Evolutionary conservation across 2,888 invertebrate genomes (phyloP).

Genomic region (Agrilus mali): DNA sequence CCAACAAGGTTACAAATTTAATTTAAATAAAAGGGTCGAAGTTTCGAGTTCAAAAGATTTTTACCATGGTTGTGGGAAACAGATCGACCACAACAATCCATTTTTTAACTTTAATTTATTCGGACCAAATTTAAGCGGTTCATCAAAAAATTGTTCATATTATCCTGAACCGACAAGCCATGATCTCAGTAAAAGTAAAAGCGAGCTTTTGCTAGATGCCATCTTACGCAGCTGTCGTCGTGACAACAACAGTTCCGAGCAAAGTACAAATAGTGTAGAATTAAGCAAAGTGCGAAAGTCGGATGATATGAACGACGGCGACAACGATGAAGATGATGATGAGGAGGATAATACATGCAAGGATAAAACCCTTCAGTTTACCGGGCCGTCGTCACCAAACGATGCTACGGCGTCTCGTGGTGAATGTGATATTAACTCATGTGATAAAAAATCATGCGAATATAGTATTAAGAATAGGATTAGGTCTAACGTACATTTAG

Average conservation of each 20-base stretch:
- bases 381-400: constrained; percentile 13
- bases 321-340: constrained; percentile 1
- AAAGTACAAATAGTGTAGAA: constrained; percentile 8
- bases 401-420: constrained; percentile 15
- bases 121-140: too few species aligned
- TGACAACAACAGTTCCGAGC: constrained; percentile 5
- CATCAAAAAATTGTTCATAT: too few species aligned
- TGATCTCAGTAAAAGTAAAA: constrained; percentile 26
- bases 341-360: constrained; percentile 13
- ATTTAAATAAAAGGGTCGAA: constrained; percentile 11
- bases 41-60: too few species aligned
- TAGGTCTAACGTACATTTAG: constrained; percentile 27
- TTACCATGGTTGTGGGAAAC: too few species aligned
- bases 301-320: constrained; percentile 1
- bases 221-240: constrained; percentile 28
- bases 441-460: constrained; percentile 27
- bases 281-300: constrained; percentile 4
- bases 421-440: constrained; percentile 17
- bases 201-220: constrained; percentile 30
- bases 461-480: constrained; percentile 28
- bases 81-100: too few species aligned
- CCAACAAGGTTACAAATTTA: constrained; percentile 18
- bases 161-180: constrained; percentile 12
- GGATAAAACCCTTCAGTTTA: constrained; percentile 17
- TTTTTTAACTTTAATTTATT: too few species aligned